phyloP scores from a whole-genome alignment of 1,140 invertebrate species.

The Armadillidium nasatum region DNA sequence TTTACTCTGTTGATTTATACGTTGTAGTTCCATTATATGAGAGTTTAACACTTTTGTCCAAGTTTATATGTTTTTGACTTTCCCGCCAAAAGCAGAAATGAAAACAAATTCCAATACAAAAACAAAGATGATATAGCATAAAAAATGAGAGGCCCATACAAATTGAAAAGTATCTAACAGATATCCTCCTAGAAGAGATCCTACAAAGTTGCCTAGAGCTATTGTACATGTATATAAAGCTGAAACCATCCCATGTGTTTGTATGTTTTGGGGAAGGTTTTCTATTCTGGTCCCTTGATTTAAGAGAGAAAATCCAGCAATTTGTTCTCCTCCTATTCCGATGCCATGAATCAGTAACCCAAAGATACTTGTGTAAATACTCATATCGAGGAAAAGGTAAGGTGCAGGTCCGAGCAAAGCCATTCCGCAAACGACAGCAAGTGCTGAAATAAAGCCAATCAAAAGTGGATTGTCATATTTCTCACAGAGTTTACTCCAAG shows the following conservation, averaged over 20 bases:
- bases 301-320: constrained; percentile 77
- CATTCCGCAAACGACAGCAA: constrained; percentile 63
- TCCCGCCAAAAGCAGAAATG: too few relatives aligned
- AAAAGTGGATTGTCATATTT: constrained; percentile 61
- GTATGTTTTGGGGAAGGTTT: constrained; percentile 71
- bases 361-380: constrained; percentile 52
- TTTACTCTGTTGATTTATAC: too few relatives aligned
- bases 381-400: constrained; percentile 31
- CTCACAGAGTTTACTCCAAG: constrained; percentile 76
- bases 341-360: constrained; percentile 72
- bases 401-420: constrained; percentile 62
- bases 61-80: too few relatives aligned
- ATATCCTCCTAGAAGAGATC: constrained; percentile 69
- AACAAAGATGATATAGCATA: too few relatives aligned
- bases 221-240: constrained; percentile 80
- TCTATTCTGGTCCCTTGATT: constrained; percentile 63
- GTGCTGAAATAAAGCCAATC: constrained; percentile 62
- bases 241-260: constrained; percentile 77
- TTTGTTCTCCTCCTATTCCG: constrained; percentile 72
- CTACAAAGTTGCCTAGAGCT: constrained; percentile 75
- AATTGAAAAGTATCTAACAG: constrained; percentile 70
- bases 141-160: constrained; percentile 51
- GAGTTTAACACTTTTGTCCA: too few relatives aligned
- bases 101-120: too few relatives aligned
- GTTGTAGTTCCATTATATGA: too few relatives aligned